These are phyloP conservation scores for Peromyscus nudipes DNA, from an alignment of 2,797 vertebrate genomes.

Conservation along the genomic window DNA sequence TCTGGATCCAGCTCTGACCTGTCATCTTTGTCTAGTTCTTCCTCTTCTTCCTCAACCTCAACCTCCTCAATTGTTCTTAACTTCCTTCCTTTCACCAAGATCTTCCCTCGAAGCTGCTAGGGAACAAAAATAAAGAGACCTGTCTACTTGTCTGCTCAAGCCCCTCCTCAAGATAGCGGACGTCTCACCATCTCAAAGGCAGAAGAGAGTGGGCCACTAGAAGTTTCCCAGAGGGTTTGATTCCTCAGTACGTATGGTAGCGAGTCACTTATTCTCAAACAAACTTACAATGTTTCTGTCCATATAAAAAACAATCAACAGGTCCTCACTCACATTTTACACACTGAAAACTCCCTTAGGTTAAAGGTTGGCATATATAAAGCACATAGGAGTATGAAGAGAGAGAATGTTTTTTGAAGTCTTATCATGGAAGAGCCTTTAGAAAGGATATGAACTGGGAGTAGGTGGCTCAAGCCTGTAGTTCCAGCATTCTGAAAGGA, in stretches of 20 bases:
- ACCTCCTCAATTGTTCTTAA: slow-evolving; percentile 90
- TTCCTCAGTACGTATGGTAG: background rate
- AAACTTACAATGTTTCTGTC: background rate
- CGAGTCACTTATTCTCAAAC: slow-evolving; percentile 28
- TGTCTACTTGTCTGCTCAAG: background rate
- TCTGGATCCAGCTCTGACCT: slow-evolving; percentile 41
- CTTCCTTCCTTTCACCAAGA: slow-evolving; percentile 96
- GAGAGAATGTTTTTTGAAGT: background rate
- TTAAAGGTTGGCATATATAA: slow-evolving; percentile 27
- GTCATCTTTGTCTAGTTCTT: slow-evolving; percentile 89
- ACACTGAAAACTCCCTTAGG: slow-evolving; percentile 24
- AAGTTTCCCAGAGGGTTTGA: background rate
- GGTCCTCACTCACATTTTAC: slow-evolving; percentile 9
- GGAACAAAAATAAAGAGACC: slow-evolving; percentile 14
- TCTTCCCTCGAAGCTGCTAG: slow-evolving; percentile 94
- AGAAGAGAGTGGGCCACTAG: background rate
- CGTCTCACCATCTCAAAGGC: slow-evolving; percentile 15
- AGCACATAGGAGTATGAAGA: slow-evolving; percentile 13
- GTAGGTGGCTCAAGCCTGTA: too few relatives aligned
- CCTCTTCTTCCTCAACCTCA: slow-evolving; percentile 89
- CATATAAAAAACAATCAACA: background rate
- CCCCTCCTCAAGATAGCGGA: background rate
- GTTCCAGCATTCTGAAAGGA: background rate
- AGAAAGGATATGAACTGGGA: background rate
- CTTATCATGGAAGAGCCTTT: background rate